A percentile compares a stretch with the other conserved stretches of the same genome.
phyloP scores from a whole-genome alignment of 2,113 vertebrate species.

The human region DNA sequence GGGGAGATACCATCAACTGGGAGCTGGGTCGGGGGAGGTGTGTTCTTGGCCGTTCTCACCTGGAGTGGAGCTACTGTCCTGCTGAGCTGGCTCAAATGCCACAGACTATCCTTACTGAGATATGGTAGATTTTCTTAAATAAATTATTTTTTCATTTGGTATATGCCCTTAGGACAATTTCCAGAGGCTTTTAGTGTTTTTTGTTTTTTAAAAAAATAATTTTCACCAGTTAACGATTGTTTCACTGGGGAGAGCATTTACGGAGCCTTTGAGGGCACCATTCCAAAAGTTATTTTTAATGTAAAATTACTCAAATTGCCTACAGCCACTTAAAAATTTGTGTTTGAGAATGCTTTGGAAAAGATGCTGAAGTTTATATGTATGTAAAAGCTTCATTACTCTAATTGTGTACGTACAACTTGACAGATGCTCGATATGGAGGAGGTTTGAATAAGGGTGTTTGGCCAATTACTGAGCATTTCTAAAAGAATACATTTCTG shows the following conservation, averaged over 20 bases:
- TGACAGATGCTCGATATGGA: neutral
- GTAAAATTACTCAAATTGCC: slow-evolving; percentile 9
- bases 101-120: slow-evolving; percentile 13
- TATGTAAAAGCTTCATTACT: neutral
- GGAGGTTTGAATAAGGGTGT: slow-evolving; percentile 9
- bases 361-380: neutral
- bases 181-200: neutral
- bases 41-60: neutral
- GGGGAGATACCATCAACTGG: neutral
- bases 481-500: slow-evolving; percentile 47
- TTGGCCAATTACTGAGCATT: slow-evolving; percentile 27
- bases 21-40: neutral
- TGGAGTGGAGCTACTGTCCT: neutral
- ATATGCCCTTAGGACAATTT: slow-evolving; percentile 31
- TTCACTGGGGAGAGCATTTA: neutral
- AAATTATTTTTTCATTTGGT: slow-evolving; percentile 5
- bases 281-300: slow-evolving; percentile 46
- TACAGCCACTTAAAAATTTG: slow-evolving; percentile 19
- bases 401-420: slow-evolving; percentile 27
- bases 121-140: slow-evolving; percentile 18
- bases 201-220: neutral
- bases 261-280: neutral
- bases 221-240: neutral
- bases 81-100: neutral
- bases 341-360: slow-evolving; percentile 44